Conservation (phyloP, 2,113 vertebrate genomes). For the Uria aalge region DNA sequence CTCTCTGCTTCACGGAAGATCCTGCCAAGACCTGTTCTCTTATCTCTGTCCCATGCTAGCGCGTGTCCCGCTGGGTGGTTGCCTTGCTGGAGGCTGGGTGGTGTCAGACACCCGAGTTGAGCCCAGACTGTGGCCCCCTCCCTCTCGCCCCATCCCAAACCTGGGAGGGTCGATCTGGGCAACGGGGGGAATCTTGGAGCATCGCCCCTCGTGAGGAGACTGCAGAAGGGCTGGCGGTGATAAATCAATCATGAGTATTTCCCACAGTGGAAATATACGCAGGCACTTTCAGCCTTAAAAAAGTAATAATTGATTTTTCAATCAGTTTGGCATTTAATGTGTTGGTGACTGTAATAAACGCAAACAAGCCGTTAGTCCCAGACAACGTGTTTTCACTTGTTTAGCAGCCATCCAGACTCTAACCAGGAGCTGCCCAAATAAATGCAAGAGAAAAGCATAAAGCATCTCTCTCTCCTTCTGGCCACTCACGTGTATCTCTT, state of each 20-base stretch:
- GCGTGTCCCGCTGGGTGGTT: neutral
- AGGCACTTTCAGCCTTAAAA: neutral
- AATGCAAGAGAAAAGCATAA: neutral
- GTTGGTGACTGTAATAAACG: constrained; percentile 5
- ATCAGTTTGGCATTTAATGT: constrained; percentile 26
- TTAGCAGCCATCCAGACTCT: neutral
- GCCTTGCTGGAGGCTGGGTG: neutral
- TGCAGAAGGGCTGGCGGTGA: neutral
- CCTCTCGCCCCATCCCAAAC: neutral
- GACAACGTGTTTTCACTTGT: neutral
- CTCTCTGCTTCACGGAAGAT: fast-evolving
- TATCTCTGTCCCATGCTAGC: neutral
- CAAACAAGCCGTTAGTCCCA: neutral
- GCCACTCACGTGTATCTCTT: fast-evolving
- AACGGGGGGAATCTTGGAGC: neutral
- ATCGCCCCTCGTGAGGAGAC: fast-evolving
- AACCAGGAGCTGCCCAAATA: neutral
- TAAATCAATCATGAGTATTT: neutral
- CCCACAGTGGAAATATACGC: neutral
- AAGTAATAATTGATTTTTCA: constrained; percentile 52
- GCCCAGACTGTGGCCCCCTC: neutral
- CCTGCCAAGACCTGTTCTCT: neutral
- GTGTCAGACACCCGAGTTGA: neutral
- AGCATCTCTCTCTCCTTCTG: neutral
- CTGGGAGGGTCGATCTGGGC: neutral